phyloP scores from a whole-genome alignment of 2,797 vertebrate genomes.

The Emydoidea blandingii region DNA sequence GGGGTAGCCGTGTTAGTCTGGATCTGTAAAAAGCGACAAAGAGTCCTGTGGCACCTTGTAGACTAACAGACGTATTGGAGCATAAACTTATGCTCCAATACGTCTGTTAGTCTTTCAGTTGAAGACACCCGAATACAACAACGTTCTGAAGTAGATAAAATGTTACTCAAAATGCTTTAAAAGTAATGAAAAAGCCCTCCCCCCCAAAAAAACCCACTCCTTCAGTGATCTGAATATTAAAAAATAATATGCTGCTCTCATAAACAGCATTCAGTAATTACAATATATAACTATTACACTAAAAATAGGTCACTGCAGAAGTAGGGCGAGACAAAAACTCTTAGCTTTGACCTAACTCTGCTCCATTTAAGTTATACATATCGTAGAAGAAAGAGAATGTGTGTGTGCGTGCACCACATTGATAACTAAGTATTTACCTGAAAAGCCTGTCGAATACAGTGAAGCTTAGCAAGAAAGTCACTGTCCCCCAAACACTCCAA shows the following conservation, averaged over 20 bases:
- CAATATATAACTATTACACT: neutral
- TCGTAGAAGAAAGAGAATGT: neutral
- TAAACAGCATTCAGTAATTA: neutral
- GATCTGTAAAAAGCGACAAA: too few relatives aligned
- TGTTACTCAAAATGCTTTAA: neutral
- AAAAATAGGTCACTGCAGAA: neutral
- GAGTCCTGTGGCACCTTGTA: too few relatives aligned
- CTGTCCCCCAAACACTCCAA: constrained; percentile 93
- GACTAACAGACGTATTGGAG: too few relatives aligned
- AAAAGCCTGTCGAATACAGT: constrained; percentile 95
- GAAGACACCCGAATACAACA: neutral
- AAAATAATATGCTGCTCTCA: neutral
- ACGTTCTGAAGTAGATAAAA: neutral
- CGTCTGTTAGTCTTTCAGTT: neutral
- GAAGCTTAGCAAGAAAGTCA: constrained; percentile 96
- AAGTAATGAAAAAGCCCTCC: neutral
- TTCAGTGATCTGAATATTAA: neutral
- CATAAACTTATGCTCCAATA: too few relatives aligned
- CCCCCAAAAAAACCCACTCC: neutral
- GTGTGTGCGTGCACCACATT: neutral
- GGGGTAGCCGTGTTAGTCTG: too few relatives aligned
- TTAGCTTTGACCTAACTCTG: neutral
- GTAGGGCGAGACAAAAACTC: neutral
- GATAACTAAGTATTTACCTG: constrained; percentile 84
- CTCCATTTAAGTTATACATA: neutral